Evolutionary conservation across 2,113 vertebrate genomes (phyloP), one percentile per base, ranked within the genome.

Genomic region (Elephas maximus): DNA sequence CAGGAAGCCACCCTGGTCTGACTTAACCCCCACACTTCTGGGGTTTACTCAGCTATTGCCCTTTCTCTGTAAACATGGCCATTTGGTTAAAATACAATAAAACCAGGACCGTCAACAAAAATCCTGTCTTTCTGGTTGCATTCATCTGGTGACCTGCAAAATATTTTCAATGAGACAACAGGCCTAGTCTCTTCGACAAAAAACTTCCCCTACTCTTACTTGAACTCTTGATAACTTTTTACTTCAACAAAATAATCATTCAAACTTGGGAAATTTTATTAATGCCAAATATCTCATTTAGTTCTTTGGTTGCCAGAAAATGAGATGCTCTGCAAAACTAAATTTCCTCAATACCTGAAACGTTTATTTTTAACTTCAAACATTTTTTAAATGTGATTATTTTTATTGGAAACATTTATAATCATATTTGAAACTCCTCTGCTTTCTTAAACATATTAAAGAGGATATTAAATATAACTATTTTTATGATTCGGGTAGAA

Each of bases 401-500:
- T 94, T 95, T 94, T 76, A 90, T 92, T 80, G 92, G 65, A 90
- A 95, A 88, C 0, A 26, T 84, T 87, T 94, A 41, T 92, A 82
- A 97, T 86, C 90, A 91, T 80, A 94, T 85, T 90, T 60, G 57
- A 94, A 80, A 73, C 8, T 45, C 79, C 30, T 95, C 80, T 93
- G 73, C 65, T 74, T 90, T 92, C 53, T 96, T 90, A 93, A 94
- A 83, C 21, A 92, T 41, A 69, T 69, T 91, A 96, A 91, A 83
- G 11, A 65, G 8, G 24, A 73, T 91, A 80, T 91, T 94, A 94
- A 96, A 96, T 28, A 48, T 91, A 97, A 71, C 26, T 95, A 67
- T 73, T 96, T 93, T 97, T 96, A 96, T 90, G 45, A 91, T 30
- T 92, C 73, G 91, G 77, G 28, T 85, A 93, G 74, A 90, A 84